A percentile compares a stretch with the other conserved stretches of the same genome.
phyloP scores from a whole-genome alignment of 1,140 invertebrate species.

The Heterodera carotae region DNA sequence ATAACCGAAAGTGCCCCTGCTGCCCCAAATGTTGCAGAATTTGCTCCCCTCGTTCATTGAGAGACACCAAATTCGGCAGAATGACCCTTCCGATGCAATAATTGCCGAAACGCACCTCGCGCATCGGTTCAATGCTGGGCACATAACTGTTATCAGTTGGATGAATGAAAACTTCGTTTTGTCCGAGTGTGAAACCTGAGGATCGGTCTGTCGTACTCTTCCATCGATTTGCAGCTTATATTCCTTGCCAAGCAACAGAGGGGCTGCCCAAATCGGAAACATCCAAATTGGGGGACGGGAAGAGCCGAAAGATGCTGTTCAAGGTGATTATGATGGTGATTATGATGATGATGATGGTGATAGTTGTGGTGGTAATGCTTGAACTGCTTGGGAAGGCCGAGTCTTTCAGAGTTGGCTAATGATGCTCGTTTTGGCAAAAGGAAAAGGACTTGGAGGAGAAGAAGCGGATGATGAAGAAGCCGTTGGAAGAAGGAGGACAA shows the following conservation, averaged over 20 bases:
- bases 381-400: not conserved
- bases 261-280: not conserved
- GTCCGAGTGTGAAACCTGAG: not conserved
- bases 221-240: constrained; percentile 27
- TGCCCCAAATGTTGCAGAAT: constrained; percentile 1
- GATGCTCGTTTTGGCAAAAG: not conserved
- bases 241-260: constrained; percentile 26
- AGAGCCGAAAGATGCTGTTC: not conserved
- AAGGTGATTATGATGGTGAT: not conserved
- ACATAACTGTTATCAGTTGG: not conserved
- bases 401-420: not conserved
- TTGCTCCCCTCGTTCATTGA: not conserved
- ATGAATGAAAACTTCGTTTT: not conserved
- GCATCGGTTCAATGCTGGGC: not conserved
- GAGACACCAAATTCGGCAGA: constrained; percentile 5
- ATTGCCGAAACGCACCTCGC: constrained; percentile 6
- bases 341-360: not conserved
- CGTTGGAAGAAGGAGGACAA: not conserved
- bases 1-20: constrained; percentile 4
- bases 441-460: not conserved
- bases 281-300: not conserved
- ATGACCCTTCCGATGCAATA: constrained; percentile 1
- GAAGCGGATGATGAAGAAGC: not conserved
- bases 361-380: not conserved
- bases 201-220: not conserved